A percentile compares a stretch with the other conserved stretches of the same genome.
phyloP scores from a whole-genome alignment of 2,888 invertebrate species.

The Magallana nippona region DNA sequence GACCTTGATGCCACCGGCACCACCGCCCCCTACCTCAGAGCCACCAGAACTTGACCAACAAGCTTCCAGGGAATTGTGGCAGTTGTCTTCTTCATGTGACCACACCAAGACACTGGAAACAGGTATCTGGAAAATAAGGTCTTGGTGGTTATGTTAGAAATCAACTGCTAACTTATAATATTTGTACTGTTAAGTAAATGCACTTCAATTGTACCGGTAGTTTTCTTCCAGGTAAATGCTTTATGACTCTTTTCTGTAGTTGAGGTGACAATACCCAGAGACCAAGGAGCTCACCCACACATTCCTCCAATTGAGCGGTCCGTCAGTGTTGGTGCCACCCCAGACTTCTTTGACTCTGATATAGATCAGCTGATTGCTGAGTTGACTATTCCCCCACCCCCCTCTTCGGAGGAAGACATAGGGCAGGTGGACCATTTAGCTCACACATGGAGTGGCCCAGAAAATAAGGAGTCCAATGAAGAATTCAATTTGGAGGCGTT shows the following conservation, averaged over 20 bases:
- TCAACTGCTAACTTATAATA: neutral
- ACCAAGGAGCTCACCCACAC: constrained; percentile 16
- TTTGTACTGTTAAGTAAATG: neutral
- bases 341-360: constrained; percentile 80
- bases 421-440: neutral
- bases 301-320: constrained; percentile 62
- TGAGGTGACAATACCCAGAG: neutral
- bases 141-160: too few relatives aligned
- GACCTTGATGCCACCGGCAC: constrained; percentile 64
- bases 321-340: constrained; percentile 69
- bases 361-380: constrained; percentile 91
- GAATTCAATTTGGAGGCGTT: constrained; percentile 43
- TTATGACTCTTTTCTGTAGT: neutral
- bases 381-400: constrained; percentile 90
- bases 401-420: constrained; percentile 58
- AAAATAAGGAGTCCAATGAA: neutral
- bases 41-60: constrained; percentile 26
- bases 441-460: constrained; percentile 40
- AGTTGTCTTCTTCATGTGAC: neutral
- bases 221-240: neutral
- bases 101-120: neutral
- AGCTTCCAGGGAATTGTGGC: neutral
- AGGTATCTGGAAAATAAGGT: neutral
- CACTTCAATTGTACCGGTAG: neutral
- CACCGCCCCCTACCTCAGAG: constrained; percentile 46